Base-by-base conservation (phyloP, 2,888 invertebrate genomes). In the Diloba caeruleocephala region DNA sequence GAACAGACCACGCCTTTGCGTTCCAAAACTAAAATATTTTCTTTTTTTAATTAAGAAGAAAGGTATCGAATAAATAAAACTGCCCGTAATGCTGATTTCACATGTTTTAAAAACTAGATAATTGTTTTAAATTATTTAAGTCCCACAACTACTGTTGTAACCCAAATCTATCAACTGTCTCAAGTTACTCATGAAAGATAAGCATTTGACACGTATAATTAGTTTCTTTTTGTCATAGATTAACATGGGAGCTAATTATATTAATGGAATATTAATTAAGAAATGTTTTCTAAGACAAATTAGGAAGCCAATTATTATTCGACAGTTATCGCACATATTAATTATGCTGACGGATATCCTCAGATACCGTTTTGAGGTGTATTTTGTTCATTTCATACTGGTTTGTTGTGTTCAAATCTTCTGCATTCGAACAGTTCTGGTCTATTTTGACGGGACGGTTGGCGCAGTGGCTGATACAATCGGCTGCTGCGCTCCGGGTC, bases 241-340 rank as follows among this genome's bases (percentile, higher is more conserved):
- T 52, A 26, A 4, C 21, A 7, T n/a, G 19, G 19, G n/a, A 61
- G 41, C 45, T 62, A 67, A 67, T 62, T 53, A 62, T 62, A 46
- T 45, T 38, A 38, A 61, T 61, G 33, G 62, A 61, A 67, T 67
- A 62, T 32, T 54, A 62, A 62, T 53, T 67, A 34, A 54, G 62
- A 39, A 28, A 33, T 62, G 29, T 49, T 44, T 63, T 48, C 67
- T 48, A 48, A 29, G 44, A 53, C 31, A 54, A 67, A 62, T 67
- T 54, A 54, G 62, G 62, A 41, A 59, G 38, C 53, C 53, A 17
- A 61, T 62, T 62, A 62, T 54, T 41, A 62, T 62, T 54, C 62
- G 39, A 54, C 46, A 62, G 39, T 44, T 67, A 63, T 62, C 62
- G 23, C 32, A 28, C 21, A 44, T 44, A 38, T 67, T 63, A 67